Conservation (phyloP, 2,888 invertebrate species). For the Diadromus collaris region DNA sequence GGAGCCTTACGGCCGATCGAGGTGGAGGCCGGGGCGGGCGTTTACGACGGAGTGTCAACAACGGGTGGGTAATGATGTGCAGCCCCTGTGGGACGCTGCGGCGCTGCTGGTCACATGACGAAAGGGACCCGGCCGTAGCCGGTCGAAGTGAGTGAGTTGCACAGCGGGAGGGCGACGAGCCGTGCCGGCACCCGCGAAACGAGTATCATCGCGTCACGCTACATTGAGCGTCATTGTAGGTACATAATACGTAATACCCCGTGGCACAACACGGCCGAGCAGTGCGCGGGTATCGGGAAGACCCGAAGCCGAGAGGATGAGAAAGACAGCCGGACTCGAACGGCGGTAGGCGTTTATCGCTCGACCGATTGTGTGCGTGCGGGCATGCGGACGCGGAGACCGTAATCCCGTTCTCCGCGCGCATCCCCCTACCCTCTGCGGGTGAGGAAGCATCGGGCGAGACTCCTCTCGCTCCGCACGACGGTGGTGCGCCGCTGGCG, state of each 20-base stretch:
- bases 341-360: constrained; percentile 70
- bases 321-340: constrained; percentile 54
- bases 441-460: constrained; percentile 10
- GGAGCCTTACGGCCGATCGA: no score
- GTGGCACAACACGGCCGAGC: constrained; percentile 5
- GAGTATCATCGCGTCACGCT: constrained; percentile 76
- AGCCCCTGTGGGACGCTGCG: constrained; percentile 64
- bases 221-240: constrained; percentile 77
- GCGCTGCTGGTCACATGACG: constrained; percentile 56
- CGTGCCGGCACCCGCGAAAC: constrained; percentile 66
- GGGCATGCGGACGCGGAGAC: constrained; percentile 51
- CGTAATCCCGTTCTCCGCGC: constrained; percentile 45
- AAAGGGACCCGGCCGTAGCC: constrained; percentile 61
- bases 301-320: not conserved
- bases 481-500: not conserved
- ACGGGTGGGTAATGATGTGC: constrained; percentile 76
- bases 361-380: constrained; percentile 59
- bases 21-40: constrained; percentile 75
- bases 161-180: constrained; percentile 52
- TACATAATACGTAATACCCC: constrained; percentile 33
- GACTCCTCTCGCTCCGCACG: not conserved
- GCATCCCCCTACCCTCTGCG: constrained; percentile 24
- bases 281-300: not conserved
- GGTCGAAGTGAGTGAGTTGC: constrained; percentile 60
- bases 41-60: constrained; percentile 77